Percentiles rank a stretch among this genome's conserved stretches.
phyloP scores from a whole-genome alignment of 2,888 invertebrate species.

The Zelleria hepariella region DNA sequence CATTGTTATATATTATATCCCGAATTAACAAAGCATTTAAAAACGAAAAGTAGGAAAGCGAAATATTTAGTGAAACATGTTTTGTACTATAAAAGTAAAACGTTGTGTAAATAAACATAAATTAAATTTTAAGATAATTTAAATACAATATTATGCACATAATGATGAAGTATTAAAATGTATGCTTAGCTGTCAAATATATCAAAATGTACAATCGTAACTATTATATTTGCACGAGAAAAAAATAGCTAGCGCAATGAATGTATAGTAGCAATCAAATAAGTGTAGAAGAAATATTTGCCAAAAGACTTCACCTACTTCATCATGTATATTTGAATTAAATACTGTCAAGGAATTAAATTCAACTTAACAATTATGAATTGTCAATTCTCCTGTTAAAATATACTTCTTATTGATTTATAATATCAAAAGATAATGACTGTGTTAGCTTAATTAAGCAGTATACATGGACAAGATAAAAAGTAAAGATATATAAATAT shows the following conservation, averaged over 20 bases:
- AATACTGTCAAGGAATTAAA: background rate
- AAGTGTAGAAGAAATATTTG: constrained; percentile 20
- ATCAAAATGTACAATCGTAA: constrained; percentile 21
- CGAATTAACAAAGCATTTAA: constrained; percentile 39
- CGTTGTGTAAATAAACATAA: constrained; percentile 15
- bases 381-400: background rate
- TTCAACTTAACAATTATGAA: background rate
- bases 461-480: background rate
- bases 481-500: background rate
- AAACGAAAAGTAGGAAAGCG: constrained; percentile 44
- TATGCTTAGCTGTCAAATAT: constrained; percentile 36
- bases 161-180: constrained; percentile 23
- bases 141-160: constrained; percentile 26
- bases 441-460: background rate
- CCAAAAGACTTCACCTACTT: constrained; percentile 18
- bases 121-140: background rate
- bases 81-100: constrained; percentile 42
- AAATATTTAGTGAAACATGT: constrained; percentile 24
- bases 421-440: background rate
- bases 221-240: constrained; percentile 24
- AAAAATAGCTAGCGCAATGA: constrained; percentile 23
- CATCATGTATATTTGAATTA: background rate
- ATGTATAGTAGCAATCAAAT: constrained; percentile 11
- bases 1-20: constrained; percentile 9
- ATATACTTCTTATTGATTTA: background rate